Evolutionary conservation across 2,113 vertebrate genomes (phyloP).

Genomic region (Amia ocellicauda): DNA sequence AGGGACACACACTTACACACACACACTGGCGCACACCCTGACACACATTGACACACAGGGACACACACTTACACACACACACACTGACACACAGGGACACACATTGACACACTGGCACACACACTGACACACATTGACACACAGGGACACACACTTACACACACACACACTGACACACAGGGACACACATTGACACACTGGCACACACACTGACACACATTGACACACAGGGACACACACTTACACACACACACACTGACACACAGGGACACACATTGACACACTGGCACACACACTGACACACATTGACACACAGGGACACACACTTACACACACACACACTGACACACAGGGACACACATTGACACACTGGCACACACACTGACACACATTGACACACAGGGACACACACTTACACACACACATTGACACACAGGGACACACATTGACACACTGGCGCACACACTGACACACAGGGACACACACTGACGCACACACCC

Average conservation of each 20-base stretch:
- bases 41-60: not conserved
- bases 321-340: slow-evolving; percentile 7
- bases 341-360: not conserved
- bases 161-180: not conserved
- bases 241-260: not conserved
- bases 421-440: too few species aligned
- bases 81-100: too few species aligned
- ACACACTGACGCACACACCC: too few species aligned
- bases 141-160: too few species aligned
- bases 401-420: slow-evolving; percentile 5
- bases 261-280: not conserved
- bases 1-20: not conserved
- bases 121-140: too few species aligned
- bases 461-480: not conserved
- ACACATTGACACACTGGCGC: too few species aligned
- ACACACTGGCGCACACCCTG: not conserved
- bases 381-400: too few species aligned
- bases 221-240: not conserved
- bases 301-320: not conserved
- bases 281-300: slow-evolving; percentile 3
- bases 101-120: not conserved
- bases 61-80: too few species aligned
- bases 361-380: too few species aligned
- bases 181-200: too few species aligned
- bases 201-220: too few species aligned